Percentiles rank a stretch among this genome's conserved stretches.
Evolutionary conservation across 2,113 vertebrate species (phyloP).

Genomic region (Haemorhous mexicanus): DNA sequence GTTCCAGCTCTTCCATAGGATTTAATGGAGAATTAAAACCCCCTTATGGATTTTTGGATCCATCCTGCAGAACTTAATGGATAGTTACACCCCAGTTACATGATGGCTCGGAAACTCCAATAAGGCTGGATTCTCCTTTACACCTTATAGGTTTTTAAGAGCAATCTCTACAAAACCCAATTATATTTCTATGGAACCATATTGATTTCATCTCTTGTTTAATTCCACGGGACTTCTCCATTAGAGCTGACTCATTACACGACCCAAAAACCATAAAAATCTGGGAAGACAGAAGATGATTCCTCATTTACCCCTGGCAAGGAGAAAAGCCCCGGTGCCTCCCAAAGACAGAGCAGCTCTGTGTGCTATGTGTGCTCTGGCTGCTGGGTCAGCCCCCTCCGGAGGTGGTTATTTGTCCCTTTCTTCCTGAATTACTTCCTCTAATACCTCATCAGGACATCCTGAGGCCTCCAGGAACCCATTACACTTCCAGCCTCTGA

Average conservation of each 20-base stretch:
- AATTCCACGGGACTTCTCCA: constrained; percentile 43
- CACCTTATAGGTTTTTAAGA: constrained; percentile 38
- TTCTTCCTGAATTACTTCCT: constrained; percentile 85
- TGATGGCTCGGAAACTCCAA: constrained; percentile 1
- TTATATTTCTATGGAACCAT: constrained; percentile 23
- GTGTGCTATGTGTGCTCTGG: not conserved
- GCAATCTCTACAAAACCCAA: constrained; percentile 32
- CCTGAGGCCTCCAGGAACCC: constrained; percentile 77
- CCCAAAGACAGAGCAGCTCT: not conserved
- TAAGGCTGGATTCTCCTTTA: constrained; percentile 16
- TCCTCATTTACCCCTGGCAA: constrained; percentile 1
- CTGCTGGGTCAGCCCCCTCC: constrained; percentile 56
- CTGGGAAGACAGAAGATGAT: not conserved
- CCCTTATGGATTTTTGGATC: constrained; percentile 39
- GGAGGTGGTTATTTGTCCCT: constrained; percentile 77
- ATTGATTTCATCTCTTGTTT: constrained; percentile 50
- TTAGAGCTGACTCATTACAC: constrained; percentile 33
- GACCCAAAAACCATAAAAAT: not conserved
- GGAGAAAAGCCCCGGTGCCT: not conserved
- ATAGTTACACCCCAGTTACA: constrained; percentile 12
- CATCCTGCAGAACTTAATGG: constrained; percentile 35
- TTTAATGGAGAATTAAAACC: constrained; percentile 47
- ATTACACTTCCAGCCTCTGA: constrained; percentile 67
- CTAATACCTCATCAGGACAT: constrained; percentile 86
- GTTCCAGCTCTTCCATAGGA: constrained; percentile 28